These are phyloP conservation scores for Noctua janthe DNA, from an alignment of 2,888 invertebrate genomes.

Conservation along the genomic window DNA sequence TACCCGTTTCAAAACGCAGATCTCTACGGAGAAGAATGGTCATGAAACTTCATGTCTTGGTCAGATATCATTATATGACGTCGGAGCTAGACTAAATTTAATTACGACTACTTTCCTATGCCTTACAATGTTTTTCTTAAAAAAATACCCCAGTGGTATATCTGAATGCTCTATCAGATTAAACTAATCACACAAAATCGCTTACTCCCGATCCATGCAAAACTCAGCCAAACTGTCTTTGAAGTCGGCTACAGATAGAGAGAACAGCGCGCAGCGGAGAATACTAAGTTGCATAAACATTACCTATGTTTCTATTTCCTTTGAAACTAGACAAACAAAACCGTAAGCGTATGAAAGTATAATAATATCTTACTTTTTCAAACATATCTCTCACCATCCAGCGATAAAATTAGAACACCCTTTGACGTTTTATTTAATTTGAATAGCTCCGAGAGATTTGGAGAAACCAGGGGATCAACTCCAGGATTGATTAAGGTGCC, in stretches of 20 bases:
- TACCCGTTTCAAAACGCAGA: too few species aligned
- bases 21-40: too few species aligned
- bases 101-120: not conserved
- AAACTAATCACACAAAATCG: not conserved
- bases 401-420: not conserved
- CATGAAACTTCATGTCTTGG: too few species aligned
- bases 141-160: not conserved
- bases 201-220: not conserved
- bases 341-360: not conserved
- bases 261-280: not conserved
- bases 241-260: slow-evolving; percentile 4
- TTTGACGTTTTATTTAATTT: slow-evolving; percentile 13
- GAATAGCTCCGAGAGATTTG: not conserved
- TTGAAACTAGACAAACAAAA: slow-evolving; percentile 20
- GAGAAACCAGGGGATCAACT: slow-evolving; percentile 15
- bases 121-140: not conserved
- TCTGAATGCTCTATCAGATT: not conserved
- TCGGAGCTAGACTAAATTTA: not conserved
- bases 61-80: not conserved
- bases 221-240: slow-evolving; percentile 16
- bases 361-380: not conserved
- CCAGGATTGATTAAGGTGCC: slow-evolving; percentile 46
- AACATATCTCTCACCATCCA: not conserved
- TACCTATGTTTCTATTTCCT: not conserved
- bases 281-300: slow-evolving; percentile 1